A percentile compares a stretch with the other conserved stretches of the same genome.
phyloP scores from a whole-genome alignment of 2,797 vertebrate species.

The Artibeus lituratus region DNA sequence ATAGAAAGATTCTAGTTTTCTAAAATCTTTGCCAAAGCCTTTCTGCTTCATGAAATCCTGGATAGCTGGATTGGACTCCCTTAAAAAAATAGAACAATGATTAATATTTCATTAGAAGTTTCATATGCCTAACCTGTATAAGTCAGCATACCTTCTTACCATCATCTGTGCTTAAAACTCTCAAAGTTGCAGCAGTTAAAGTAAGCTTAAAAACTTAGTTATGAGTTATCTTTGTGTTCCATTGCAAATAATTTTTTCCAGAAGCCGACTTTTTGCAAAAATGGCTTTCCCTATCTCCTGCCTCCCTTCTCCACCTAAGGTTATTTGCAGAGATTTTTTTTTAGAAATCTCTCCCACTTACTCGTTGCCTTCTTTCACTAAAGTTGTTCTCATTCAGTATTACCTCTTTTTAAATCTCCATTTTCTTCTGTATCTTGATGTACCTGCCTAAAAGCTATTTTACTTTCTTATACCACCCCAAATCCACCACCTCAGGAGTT shows the following conservation, averaged over 20 bases:
- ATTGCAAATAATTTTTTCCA: not conserved
- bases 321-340: not conserved
- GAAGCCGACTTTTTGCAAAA: not conserved
- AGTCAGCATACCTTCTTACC: not conserved
- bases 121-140: too few species aligned
- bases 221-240: not conserved
- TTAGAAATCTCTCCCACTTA: not conserved
- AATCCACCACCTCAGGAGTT: not conserved
- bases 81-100: slow-evolving; percentile 71
- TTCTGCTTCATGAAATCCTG: slow-evolving; percentile 89
- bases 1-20: slow-evolving; percentile 93
- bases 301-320: not conserved
- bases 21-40: slow-evolving; percentile 88
- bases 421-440: not conserved
- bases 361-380: not conserved
- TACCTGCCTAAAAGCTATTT: slow-evolving; percentile 11
- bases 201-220: not conserved
- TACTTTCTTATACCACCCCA: not conserved
- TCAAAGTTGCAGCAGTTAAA: not conserved
- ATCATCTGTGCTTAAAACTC: not conserved
- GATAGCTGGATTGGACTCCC: slow-evolving; percentile 93
- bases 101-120: slow-evolving; percentile 10
- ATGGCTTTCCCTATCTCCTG: not conserved
- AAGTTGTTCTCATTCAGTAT: not conserved
- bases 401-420: not conserved